phyloP scores from a whole-genome alignment of 1,140 invertebrate genomes.

The Ooceraea biroi region DNA sequence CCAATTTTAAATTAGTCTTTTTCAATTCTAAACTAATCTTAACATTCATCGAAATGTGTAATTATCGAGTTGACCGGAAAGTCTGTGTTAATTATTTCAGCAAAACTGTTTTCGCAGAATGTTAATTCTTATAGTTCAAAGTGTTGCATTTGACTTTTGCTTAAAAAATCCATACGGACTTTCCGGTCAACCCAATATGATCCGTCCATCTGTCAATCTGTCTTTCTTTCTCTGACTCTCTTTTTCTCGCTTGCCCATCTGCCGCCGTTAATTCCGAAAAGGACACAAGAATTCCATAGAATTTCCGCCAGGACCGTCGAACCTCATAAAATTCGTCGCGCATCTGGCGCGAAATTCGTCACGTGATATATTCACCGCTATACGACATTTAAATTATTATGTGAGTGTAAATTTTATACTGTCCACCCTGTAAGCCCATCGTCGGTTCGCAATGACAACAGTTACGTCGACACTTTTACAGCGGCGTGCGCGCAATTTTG shows the following conservation, averaged over 20 bases:
- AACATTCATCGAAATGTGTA: no score
- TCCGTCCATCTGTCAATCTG: no score
- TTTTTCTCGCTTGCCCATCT: background rate
- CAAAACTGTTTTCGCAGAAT: no score
- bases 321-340: conserved; percentile 51
- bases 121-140: no score
- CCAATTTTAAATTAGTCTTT: conserved; percentile 53
- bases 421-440: conserved; percentile 50
- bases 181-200: no score
- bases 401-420: conserved; percentile 61
- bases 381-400: conserved; percentile 62
- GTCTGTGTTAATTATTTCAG: no score
- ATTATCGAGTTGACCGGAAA: no score
- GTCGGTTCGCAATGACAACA: conserved; percentile 45
- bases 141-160: no score
- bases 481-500: conserved; percentile 36
- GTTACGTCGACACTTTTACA: conserved; percentile 66
- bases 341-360: conserved; percentile 35
- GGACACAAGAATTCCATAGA: background rate
- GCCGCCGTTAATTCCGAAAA: conserved; percentile 22
- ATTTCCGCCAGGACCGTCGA: conserved; percentile 11
- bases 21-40: no score
- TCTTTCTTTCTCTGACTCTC: background rate
- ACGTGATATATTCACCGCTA: background rate
- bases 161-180: no score